Percentiles rank a stretch among this genome's conserved stretches.
phyloP scores from a whole-genome alignment of 2,888 invertebrate species.

The Archips xylosteana region DNA sequence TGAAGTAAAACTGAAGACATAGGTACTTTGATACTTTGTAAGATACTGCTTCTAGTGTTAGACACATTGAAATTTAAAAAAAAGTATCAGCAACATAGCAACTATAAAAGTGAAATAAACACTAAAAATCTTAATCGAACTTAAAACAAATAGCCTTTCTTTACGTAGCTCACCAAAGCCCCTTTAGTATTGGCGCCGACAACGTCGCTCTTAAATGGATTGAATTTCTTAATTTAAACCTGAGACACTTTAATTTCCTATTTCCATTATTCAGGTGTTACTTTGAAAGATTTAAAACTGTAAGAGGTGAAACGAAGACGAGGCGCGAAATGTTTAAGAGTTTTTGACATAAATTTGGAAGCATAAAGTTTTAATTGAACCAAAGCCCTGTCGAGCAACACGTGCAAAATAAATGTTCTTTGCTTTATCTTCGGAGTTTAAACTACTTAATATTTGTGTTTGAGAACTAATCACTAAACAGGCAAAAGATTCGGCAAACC shows the following conservation, averaged over 20 bases:
- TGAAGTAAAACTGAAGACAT: too few species aligned
- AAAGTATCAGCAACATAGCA: slow-evolving; percentile 7
- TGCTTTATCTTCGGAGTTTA: too few species aligned
- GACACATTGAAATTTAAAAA: background rate
- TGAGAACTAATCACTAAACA: too few species aligned
- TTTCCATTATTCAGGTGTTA: slow-evolving; percentile 41
- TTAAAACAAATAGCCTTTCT: slow-evolving; percentile 30
- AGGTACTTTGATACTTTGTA: too few species aligned
- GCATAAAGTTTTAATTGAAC: background rate
- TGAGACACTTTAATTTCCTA: slow-evolving; percentile 38
- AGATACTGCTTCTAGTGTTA: background rate
- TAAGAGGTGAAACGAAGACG: slow-evolving; percentile 16
- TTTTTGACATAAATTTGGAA: background rate
- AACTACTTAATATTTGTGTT: too few species aligned
- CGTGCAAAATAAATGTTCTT: too few species aligned
- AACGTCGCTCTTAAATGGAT: slow-evolving; percentile 25
- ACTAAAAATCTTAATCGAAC: slow-evolving; percentile 24
- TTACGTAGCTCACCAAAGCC: slow-evolving; percentile 10
- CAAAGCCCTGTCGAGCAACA: too few species aligned
- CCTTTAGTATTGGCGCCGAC: slow-evolving; percentile 23
- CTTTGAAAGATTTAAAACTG: slow-evolving; percentile 35
- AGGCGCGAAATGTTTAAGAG: slow-evolving; percentile 1
- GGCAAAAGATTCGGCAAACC: too few species aligned
- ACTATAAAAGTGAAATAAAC: slow-evolving; percentile 10
- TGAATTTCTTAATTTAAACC: slow-evolving; percentile 40